Base-by-base conservation (phyloP, 2,113 vertebrate species). In the Poecilia latipinna region DNA sequence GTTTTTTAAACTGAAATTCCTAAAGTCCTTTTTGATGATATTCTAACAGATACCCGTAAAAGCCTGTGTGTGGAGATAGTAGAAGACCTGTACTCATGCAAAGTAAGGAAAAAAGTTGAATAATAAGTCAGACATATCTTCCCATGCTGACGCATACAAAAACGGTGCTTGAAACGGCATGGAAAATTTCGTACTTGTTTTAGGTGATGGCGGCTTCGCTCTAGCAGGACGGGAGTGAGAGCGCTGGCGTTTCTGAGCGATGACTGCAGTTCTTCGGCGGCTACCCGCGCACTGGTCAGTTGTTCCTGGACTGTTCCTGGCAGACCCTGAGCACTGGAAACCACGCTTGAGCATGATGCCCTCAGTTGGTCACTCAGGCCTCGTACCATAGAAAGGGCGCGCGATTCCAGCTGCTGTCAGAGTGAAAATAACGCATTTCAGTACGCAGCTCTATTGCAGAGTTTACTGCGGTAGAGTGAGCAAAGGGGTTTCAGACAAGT, bases 291-390 rank as follows among this genome's bases (percentile, higher is more conserved):
- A 4, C 42, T 94, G 39, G 87, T 85, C 37, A 96, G 93, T 54
- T 95, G 94, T 3, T 96, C 95, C 79, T 95, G 96, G 70, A 99
- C 84, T 1, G 81, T 70, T 28, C 77, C n/a, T 3, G 98, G 98
- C 22, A 99, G 95, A 42, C 97, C 98, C 44, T 96, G 96, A 61
- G 94, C 89, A 42, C 94, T 96, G 74, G 93, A 87, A n/a, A 92
- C 94, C 69, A 99, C 94, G 0, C 83, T 91, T 28, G 83, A 79
- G 15, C 94, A 96, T 0, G 93, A 89, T 0, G 88, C 84, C 4
- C 86, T 95, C 13, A 99, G 91, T 89, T 97, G 96, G 70, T 91
- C 92, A 0, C 95, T 95, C 29, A 97, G 66, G 62, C 93, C 92
- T 0, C 84, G 93, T 12, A 96, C 91, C 97, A 98, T 97, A 57